Conservation (phyloP, 2,113 vertebrate species). For the Melanerpes aurifrons region DNA sequence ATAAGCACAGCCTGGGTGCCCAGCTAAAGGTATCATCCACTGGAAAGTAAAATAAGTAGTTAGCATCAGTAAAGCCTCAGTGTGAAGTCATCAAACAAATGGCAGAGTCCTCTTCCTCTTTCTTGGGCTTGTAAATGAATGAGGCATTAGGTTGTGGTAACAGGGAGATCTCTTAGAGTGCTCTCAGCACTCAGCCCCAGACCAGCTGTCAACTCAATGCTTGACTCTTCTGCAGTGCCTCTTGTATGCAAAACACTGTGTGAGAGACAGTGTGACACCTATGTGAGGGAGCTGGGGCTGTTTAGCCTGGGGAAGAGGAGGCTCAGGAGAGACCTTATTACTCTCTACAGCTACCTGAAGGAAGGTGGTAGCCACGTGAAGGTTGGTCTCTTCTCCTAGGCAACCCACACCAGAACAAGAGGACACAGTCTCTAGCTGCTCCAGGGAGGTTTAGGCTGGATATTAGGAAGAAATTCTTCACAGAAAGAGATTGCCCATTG, state of each 20-base stretch:
- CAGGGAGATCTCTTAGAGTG: not conserved
- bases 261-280: rapidly evolving
- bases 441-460: too few relatives aligned
- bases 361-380: too few relatives aligned
- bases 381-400: too few relatives aligned
- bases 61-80: not conserved
- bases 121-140: not conserved
- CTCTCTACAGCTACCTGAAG: too few relatives aligned
- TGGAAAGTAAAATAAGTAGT: not conserved
- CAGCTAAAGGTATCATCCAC: not conserved
- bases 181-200: not conserved
- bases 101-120: not conserved
- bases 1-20: not conserved
- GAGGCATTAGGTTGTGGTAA: not conserved
- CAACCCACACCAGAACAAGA: too few relatives aligned
- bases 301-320: too few relatives aligned
- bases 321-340: too few relatives aligned
- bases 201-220: not conserved
- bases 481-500: too few relatives aligned
- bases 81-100: not conserved
- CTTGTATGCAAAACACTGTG: not conserved
- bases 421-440: too few relatives aligned
- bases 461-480: too few relatives aligned
- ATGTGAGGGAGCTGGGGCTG: not conserved
- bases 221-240: not conserved